Evolutionary conservation across 2,888 invertebrate species (phyloP), one percentile per base, ranked within the genome.

Genomic region (Geophilus truncorum): DNA sequence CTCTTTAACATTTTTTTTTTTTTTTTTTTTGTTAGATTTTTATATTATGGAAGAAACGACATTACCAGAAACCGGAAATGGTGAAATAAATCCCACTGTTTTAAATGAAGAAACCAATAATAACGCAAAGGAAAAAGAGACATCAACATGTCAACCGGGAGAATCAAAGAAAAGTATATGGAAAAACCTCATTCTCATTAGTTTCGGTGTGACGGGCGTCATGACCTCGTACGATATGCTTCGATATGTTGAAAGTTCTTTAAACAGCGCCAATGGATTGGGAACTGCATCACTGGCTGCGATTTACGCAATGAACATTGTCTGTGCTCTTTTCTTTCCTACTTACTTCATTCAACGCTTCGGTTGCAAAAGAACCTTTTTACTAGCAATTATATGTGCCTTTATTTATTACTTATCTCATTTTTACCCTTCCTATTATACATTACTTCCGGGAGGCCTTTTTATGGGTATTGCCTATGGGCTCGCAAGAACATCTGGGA

Each of bases 311-410:
- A 93, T 96, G 7, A 91, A 97, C 23, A 96, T 98, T 80, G 90
- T 98, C 21, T 97, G 97, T 81, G 98, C 97, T 88, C 94, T 98
- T 88, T 96, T 98, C 88, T 92, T 98, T 83, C 97, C 97, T 76
- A 95, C 96, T 70, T 93, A 95, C 88, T 90, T 96, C 85, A 96
- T 97, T 86, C 94, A 95, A 87, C 91, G 94, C 87, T 90, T 98
- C 85, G 97, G 97, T 81, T 96, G 96, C 83, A 98, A 98, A 89
- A 96, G 97, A 95, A 97, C 98, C 10, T 57, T 82, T n/a, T 77
- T 81, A 4, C 87, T 94, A 81, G 94, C 96, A 81, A 94, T 98
- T 93, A 87, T 95, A 84, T 94, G 96, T 86, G 98, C 98, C 88
- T 93, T 94, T 45, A 93, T 96, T 1, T 98, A 97, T 89, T 97